Conservation (phyloP, 2,113 vertebrate species). For the Spermophilus dauricus region DNA sequence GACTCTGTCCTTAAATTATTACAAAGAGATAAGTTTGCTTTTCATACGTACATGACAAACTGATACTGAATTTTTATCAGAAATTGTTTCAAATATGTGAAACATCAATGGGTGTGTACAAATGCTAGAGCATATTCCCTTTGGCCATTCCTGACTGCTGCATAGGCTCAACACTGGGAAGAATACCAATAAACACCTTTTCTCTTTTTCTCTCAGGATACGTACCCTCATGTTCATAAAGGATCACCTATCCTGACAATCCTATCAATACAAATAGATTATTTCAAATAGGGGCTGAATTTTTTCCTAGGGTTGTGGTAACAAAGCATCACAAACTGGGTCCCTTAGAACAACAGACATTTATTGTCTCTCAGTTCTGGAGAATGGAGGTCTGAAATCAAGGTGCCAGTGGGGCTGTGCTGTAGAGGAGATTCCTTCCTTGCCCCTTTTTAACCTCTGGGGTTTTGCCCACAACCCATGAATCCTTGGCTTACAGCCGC, state of each 20-base stretch:
- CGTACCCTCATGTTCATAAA: not conserved
- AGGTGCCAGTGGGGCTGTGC: not conserved
- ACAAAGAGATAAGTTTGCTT: not conserved
- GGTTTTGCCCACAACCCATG: not conserved
- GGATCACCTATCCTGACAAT: not conserved
- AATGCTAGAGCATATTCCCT: not conserved
- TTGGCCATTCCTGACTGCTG: not conserved
- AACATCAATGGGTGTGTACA: not conserved
- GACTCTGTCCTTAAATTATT: not conserved
- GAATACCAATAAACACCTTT: not conserved
- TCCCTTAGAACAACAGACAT: not conserved
- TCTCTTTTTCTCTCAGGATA: not conserved
- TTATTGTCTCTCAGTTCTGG: not conserved
- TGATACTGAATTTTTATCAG: not conserved
- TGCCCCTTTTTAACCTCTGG: not conserved
- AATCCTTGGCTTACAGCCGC: not conserved
- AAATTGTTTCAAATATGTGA: conserved; percentile 45
- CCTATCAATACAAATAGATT: not conserved
- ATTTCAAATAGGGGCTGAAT: not conserved
- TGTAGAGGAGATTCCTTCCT: not conserved
- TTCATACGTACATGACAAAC: not conserved
- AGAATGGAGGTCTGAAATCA: not conserved
- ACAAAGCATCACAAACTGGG: not conserved
- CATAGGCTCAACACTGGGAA: not conserved
- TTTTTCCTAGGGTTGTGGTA: not conserved